A percentile compares a stretch with the other conserved stretches of the same genome.
Evolutionary conservation across 2,888 invertebrate genomes (phyloP).

Genomic region (Beris morrisii): DNA sequence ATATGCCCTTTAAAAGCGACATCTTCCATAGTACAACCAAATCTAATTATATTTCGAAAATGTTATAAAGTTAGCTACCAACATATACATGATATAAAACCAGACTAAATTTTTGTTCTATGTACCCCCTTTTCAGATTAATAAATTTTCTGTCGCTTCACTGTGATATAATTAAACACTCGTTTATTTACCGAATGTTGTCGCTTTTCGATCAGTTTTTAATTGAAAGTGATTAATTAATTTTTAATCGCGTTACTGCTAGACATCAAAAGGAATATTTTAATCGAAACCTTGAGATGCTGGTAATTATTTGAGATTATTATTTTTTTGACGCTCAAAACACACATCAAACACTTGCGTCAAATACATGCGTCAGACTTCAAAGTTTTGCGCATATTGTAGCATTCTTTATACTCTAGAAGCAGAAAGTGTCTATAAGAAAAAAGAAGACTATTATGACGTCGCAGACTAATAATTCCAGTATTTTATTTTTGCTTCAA

Average conservation of each 20-base stretch:
- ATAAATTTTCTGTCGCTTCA: neutral
- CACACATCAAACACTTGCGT: too few relatives aligned
- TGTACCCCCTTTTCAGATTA: slow-evolving; percentile 35
- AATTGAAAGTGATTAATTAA: slow-evolving; percentile 58
- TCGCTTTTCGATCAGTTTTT: slow-evolving; percentile 46
- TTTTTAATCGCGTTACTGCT: slow-evolving; percentile 52
- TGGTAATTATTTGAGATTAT: too few relatives aligned
- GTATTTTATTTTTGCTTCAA: too few relatives aligned
- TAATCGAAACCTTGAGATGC: neutral
- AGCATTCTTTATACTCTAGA: too few relatives aligned
- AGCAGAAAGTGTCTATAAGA: too few relatives aligned
- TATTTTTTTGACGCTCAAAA: too few relatives aligned
- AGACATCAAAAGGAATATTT: neutral
- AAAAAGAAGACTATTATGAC: too few relatives aligned
- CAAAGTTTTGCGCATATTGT: too few relatives aligned
- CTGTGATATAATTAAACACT: slow-evolving; percentile 39
- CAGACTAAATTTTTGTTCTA: neutral
- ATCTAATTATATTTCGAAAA: neutral
- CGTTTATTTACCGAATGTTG: slow-evolving; percentile 37
- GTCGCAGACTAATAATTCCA: too few relatives aligned
- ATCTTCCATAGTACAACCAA: neutral
- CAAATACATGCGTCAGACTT: too few relatives aligned
- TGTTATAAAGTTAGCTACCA: neutral
- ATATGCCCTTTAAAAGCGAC: too few relatives aligned
- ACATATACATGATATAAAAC: slow-evolving; percentile 14